A percentile compares a stretch with the other conserved stretches of the same genome.
These are phyloP conservation scores for Eucriotettix oculatus DNA, from an alignment of 2,888 invertebrate species.

Conservation along the genomic window DNA sequence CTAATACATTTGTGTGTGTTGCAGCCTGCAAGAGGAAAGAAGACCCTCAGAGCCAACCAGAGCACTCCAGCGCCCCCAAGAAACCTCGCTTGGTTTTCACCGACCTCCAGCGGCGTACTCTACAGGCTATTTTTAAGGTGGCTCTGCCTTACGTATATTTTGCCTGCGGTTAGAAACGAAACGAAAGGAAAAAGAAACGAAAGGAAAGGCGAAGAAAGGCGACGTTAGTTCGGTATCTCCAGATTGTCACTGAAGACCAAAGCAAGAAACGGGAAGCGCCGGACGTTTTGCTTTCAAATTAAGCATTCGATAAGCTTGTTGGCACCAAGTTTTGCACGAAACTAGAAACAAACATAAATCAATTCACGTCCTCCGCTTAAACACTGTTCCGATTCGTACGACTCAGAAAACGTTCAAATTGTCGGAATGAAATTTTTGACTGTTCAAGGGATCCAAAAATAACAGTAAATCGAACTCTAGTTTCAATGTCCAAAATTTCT, in stretches of 20 bases:
- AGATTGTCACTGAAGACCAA: constrained; percentile 7
- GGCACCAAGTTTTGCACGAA: no score
- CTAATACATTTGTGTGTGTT: constrained; percentile 15
- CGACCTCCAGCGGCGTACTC: constrained; percentile 98
- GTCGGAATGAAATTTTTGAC: no score
- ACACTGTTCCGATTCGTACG: no score
- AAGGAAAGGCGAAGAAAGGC: neutral
- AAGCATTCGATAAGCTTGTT: no score
- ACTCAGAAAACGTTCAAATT: no score
- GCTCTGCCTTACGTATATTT: constrained; percentile 3
- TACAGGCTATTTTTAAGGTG: constrained; percentile 99
- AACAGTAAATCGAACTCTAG: no score
- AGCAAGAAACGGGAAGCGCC: neutral
- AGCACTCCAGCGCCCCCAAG: constrained; percentile 74
- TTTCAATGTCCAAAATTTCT: no score
- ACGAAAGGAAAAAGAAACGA: constrained; percentile 2
- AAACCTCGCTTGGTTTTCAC: constrained; percentile 99
- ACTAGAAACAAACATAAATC: no score
- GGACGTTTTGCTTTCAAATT: no score
- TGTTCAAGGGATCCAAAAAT: no score
- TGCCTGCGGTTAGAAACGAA: constrained; percentile 1
- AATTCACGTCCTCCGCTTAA: no score
- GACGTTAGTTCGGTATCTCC: constrained; percentile 14
- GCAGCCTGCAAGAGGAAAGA: constrained; percentile 93
- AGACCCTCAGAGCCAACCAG: constrained; percentile 60